Percentiles rank a stretch among this genome's conserved stretches.
Conservation (phyloP, 2,113 vertebrate species). For the Nothobranchius kuhntae region DNA sequence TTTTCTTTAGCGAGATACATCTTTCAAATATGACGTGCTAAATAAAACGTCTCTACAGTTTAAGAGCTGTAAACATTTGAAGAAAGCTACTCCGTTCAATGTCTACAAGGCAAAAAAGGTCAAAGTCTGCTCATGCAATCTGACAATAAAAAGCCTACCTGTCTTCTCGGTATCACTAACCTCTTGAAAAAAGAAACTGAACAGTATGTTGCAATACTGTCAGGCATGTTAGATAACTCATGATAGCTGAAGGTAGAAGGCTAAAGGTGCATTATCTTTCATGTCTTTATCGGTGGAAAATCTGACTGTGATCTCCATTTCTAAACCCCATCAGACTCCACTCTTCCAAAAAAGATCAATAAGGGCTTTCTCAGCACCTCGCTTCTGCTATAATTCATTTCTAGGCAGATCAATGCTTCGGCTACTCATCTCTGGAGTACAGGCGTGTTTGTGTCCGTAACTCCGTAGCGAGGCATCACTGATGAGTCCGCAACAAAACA, state of each 20-base stretch:
- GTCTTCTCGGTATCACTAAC: constrained; percentile 37
- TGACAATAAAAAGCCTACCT: constrained; percentile 50
- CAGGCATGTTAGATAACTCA: constrained; percentile 25
- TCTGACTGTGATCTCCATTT: constrained; percentile 4
- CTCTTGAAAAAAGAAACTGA: not conserved
- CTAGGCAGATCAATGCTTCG: constrained; percentile 49
- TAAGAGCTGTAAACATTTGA: no score
- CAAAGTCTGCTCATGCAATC: constrained; percentile 54
- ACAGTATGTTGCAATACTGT: constrained; percentile 28
- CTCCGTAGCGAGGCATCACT: constrained; percentile 34
- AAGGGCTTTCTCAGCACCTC: constrained; percentile 42
- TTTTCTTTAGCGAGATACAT: not conserved
- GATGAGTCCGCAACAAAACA: constrained; percentile 60
- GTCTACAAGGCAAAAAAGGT: constrained; percentile 33
- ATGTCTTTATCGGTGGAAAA: not conserved
- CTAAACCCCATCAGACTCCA: constrained; percentile 21
- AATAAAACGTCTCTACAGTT: constrained; percentile 2
- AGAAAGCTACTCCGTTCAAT: not conserved
- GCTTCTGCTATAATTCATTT: constrained; percentile 47
- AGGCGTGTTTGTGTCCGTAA: constrained; percentile 33
- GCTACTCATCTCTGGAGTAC: constrained; percentile 50
- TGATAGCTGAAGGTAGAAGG: constrained; percentile 13
- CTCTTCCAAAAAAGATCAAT: constrained; percentile 53
- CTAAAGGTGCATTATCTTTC: constrained; percentile 13
- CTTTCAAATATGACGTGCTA: not conserved